Evolutionary conservation across 2,797 vertebrate species (phyloP).

Genomic region (Pterois miles): DNA sequence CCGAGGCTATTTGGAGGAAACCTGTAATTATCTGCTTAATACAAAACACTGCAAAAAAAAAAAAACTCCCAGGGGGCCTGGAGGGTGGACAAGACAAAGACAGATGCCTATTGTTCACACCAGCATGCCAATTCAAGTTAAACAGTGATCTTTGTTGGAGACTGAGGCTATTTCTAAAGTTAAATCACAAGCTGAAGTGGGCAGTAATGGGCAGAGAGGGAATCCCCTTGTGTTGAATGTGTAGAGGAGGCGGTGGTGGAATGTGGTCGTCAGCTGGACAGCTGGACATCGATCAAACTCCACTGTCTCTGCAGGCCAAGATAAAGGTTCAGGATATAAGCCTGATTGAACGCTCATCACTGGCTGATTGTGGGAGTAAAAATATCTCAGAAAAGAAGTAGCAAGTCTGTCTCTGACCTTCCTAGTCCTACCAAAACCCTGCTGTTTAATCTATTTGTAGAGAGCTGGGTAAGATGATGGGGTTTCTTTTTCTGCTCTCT

Average conservation of each 20-base stretch:
- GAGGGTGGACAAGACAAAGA: slow-evolving; percentile 57
- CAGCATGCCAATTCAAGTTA: slow-evolving; percentile 51
- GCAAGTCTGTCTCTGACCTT: background rate
- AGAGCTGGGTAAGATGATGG: background rate
- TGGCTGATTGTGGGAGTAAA: slow-evolving; percentile 23
- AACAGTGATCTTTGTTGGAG: slow-evolving; percentile 70
- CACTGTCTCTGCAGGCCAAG: slow-evolving; percentile 30
- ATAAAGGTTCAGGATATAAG: slow-evolving; percentile 57
- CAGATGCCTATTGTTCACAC: slow-evolving; percentile 58
- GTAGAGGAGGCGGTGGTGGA: slow-evolving; percentile 57
- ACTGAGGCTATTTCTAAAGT: slow-evolving; percentile 44
- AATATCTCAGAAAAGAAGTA: slow-evolving; percentile 10
- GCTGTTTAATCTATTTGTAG: background rate
- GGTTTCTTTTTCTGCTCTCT: no score
- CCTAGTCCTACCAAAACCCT: no score
- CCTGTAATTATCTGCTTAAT: slow-evolving; percentile 64
- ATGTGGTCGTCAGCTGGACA: slow-evolving; percentile 45
- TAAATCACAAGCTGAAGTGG: slow-evolving; percentile 44
- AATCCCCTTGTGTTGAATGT: slow-evolving; percentile 61
- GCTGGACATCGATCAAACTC: slow-evolving; percentile 51
- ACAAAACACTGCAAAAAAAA: slow-evolving; percentile 27
- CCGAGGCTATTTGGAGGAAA: slow-evolving; percentile 52
- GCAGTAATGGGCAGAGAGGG: slow-evolving; percentile 58
- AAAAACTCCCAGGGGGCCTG: slow-evolving; percentile 21
- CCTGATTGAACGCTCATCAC: slow-evolving; percentile 30